Evolutionary conservation across 2,113 vertebrate species (phyloP), one percentile per base, ranked within the genome.

Genomic region (Boulengeromyrus knoepffleri): DNA sequence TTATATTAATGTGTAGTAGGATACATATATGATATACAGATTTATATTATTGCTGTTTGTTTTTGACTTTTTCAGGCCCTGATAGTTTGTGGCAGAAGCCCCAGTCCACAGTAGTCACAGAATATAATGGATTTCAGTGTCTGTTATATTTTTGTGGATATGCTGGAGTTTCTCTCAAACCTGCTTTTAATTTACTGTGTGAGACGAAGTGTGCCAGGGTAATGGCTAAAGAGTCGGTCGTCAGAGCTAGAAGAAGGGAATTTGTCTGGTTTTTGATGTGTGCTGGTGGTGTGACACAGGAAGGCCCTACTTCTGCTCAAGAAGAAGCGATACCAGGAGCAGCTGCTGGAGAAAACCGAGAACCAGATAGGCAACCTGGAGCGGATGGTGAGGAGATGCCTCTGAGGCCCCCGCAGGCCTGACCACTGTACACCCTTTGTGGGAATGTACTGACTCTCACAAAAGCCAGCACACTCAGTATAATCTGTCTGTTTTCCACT

Each of bases 321-420:
- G 96, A 99, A 99, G 92, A 99, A 98, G 83, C 96, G 97, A 3
- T 99, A 97, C 92, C 97, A 97, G 92, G 97, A 98, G 92, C 97
- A 98, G 83, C 96, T 99, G 0, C 94, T 99, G 85, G 96, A 98
- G 47, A 97, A 96, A 93, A 97, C 98, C 0, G 98, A 99, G 89
- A 97, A 94, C 93, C 98, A 99, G 93, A 97, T 99, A 95, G 96
- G 96, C 92, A 99, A 98, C 94, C 91, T 99, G 85, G 98, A 99
- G 92, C 91, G 90, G 52, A 98, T 99, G 97, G 98, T 99, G 90
- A 93, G 66, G n/a, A 1, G 9, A 90, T 93, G 90, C 62, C 13
- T 39, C 12, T 5, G 70, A 1, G 70, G 15, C 31, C 24, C 36
- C 58, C 3, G 2, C 8, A 3, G 24, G 8, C 62, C 62, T 12